phyloP scores from a whole-genome alignment of 2,888 invertebrate genomes.

The Sinotaia quadrata region DNA sequence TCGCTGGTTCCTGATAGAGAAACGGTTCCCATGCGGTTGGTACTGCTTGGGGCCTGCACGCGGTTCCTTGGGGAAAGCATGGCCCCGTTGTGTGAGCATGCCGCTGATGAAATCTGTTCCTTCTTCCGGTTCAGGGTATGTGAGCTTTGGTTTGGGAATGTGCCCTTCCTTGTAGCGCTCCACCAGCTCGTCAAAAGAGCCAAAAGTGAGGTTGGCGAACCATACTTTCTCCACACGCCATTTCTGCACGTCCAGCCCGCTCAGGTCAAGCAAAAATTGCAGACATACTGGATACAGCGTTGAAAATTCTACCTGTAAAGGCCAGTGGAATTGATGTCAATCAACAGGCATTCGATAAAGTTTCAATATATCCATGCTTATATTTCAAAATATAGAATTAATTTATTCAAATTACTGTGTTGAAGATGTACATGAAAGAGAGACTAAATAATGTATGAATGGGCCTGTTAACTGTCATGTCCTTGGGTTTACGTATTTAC shows the following conservation, averaged over 20 bases:
- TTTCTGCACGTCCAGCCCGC: slow-evolving; percentile 42
- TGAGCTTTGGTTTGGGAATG: slow-evolving; percentile 50
- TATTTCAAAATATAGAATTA: too few species aligned
- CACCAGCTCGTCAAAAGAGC: slow-evolving; percentile 48
- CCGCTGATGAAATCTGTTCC: slow-evolving; percentile 41
- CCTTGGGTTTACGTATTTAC: too few species aligned
- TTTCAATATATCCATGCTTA: too few species aligned
- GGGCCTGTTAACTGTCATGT: too few species aligned
- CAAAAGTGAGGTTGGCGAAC: slow-evolving; percentile 56
- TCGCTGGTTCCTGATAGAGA: slow-evolving; percentile 50
- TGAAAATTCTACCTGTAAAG: slow-evolving; percentile 55
- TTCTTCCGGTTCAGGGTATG: slow-evolving; percentile 41
- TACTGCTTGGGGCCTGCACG: slow-evolving; percentile 55
- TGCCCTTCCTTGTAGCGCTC: slow-evolving; percentile 42
- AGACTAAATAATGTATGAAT: too few species aligned
- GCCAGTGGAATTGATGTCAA: too few species aligned
- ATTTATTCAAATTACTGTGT: too few species aligned
- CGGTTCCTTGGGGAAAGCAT: slow-evolving; percentile 39
- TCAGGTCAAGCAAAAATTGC: slow-evolving; percentile 59
- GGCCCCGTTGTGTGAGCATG: slow-evolving; percentile 43
- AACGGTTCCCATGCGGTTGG: slow-evolving; percentile 60
- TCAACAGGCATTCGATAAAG: too few species aligned
- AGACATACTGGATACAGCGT: slow-evolving; percentile 63
- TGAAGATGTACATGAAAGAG: too few species aligned
- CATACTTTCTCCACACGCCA: slow-evolving; percentile 60